Conservation (phyloP, 1,140 invertebrate species). For the Drosophila leontia region DNA sequence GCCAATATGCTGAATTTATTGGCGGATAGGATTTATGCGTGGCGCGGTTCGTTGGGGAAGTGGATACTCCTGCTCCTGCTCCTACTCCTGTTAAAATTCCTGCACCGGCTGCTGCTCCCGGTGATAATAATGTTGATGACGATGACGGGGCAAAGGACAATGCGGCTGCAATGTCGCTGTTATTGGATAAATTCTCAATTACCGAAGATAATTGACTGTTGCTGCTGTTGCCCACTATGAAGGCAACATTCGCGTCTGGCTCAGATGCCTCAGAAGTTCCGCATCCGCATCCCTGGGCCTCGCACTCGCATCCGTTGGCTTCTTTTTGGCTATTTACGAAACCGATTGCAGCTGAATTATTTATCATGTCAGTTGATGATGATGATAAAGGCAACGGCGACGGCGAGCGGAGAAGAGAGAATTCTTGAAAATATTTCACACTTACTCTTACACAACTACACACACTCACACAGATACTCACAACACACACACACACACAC, state of each 20-base stretch:
- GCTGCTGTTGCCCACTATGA: constrained; percentile 31
- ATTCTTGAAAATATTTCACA: constrained; percentile 83
- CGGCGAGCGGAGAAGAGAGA: constrained; percentile 70
- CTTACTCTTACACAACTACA: constrained; percentile 52
- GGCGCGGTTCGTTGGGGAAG: constrained; percentile 44
- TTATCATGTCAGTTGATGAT: constrained; percentile 79
- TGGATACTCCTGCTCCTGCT: constrained; percentile 24
- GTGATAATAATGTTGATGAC: constrained; percentile 25
- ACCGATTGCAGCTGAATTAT: constrained; percentile 83
- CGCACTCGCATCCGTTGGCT: constrained; percentile 19
- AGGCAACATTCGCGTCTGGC: constrained; percentile 32
- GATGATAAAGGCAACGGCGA: constrained; percentile 37
- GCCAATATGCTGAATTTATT: constrained; percentile 92
- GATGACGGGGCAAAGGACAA: constrained; percentile 60
- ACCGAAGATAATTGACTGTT: constrained; percentile 83
- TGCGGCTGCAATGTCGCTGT: constrained; percentile 73
- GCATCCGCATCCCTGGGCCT: constrained; percentile 15
- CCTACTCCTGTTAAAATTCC: constrained; percentile 33
- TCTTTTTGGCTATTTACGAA: constrained; percentile 74
- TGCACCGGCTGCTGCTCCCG: constrained; percentile 32
- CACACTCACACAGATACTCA: constrained; percentile 23
- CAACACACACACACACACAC: constrained; percentile 32
- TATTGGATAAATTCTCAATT: constrained; percentile 85
- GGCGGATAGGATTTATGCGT: constrained; percentile 88
- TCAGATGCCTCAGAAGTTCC: constrained; percentile 28